Conservation (phyloP, 2,113 vertebrate species). For the Xenopus laevis region DNA sequence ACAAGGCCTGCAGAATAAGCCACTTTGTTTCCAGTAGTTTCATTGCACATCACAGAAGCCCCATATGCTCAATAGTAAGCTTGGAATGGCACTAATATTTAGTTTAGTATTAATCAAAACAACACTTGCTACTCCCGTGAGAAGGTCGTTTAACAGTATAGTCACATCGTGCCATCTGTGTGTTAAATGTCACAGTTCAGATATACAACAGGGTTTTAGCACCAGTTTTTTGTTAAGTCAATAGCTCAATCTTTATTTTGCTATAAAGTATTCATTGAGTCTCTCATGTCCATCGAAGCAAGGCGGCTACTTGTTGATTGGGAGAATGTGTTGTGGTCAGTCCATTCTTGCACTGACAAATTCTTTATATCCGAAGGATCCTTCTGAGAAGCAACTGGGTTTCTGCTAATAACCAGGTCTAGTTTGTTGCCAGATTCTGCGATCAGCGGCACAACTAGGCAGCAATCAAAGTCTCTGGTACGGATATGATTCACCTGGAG, state of each 20-base stretch:
- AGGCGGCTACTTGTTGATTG: slow-evolving; percentile 59
- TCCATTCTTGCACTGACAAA: slow-evolving; percentile 62
- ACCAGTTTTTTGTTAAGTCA: slow-evolving; percentile 66
- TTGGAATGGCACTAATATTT: slow-evolving; percentile 46
- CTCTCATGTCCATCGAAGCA: slow-evolving; percentile 64
- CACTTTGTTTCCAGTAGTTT: neutral
- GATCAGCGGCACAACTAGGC: slow-evolving; percentile 93
- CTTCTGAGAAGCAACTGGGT: slow-evolving; percentile 73
- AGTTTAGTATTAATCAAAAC: slow-evolving; percentile 41
- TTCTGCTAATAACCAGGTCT: slow-evolving; percentile 93
- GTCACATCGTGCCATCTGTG: slow-evolving; percentile 56
- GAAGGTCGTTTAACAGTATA: slow-evolving; percentile 63
- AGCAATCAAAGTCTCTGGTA: slow-evolving; percentile 98
- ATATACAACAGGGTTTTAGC: slow-evolving; percentile 72
- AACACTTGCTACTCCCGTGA: slow-evolving; percentile 33
- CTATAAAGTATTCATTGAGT: slow-evolving; percentile 89
- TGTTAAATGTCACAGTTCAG: slow-evolving; percentile 56
- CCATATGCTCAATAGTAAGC: slow-evolving; percentile 39
- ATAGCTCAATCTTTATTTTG: slow-evolving; percentile 53
- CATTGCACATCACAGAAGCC: slow-evolving; percentile 21
- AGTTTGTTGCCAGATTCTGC: slow-evolving; percentile 93
- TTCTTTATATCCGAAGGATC: slow-evolving; percentile 52
- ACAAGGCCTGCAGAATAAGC: neutral
- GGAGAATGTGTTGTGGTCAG: slow-evolving; percentile 68
- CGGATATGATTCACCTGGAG: slow-evolving; percentile 89